A percentile compares a stretch with the other conserved stretches of the same genome.
Evolutionary conservation across 2,797 vertebrate genomes (phyloP).

Genomic region (Cossypha caffra): DNA sequence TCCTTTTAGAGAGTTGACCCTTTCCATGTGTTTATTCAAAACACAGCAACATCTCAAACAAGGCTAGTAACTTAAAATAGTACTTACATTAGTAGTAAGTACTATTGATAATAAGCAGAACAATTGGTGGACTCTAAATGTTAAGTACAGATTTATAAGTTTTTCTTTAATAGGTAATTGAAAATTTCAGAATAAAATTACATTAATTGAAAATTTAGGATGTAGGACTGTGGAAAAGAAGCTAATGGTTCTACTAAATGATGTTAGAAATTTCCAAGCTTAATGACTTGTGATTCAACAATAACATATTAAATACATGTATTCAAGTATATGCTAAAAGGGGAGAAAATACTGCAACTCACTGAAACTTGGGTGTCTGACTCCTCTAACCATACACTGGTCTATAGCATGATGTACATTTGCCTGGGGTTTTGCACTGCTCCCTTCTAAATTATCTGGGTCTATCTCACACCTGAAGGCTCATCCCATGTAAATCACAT

Average conservation of each 20-base stretch:
- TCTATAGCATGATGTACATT: neutral
- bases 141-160: neutral
- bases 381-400: neutral
- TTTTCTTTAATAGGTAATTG: neutral
- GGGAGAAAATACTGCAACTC: neutral
- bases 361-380: neutral
- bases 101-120: neutral
- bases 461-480: neutral
- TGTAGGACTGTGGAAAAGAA: neutral
- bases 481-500: neutral
- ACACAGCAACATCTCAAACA: neutral
- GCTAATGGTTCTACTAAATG: fast-evolving
- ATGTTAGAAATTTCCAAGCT: neutral
- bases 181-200: neutral
- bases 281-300: fast-evolving
- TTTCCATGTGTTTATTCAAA: neutral
- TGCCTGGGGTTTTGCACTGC: neutral
- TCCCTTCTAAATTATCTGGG: neutral
- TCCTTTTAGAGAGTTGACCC: neutral
- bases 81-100: neutral
- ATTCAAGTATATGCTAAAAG: neutral
- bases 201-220: neutral
- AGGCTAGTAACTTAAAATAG: neutral
- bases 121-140: neutral
- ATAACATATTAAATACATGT: neutral